Evolutionary conservation across 2,113 vertebrate genomes (phyloP), one percentile per base, ranked within the genome.

Genomic region (Arothron firmamentum): DNA sequence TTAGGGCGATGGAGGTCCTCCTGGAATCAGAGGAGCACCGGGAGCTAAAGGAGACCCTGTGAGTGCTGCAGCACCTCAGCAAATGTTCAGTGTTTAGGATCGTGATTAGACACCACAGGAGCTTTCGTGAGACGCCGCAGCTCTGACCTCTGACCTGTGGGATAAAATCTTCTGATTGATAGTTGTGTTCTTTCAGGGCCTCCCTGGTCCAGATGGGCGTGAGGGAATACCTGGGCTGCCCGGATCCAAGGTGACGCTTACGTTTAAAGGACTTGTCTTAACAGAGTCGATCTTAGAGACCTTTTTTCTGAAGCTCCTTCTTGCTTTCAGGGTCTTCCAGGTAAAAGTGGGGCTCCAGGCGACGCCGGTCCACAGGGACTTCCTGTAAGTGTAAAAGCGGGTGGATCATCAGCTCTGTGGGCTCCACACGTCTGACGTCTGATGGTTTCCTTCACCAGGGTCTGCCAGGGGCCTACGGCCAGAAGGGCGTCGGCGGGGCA

Each of bases 161-260:
- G 43, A 1, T 15, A 45, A 13, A 48, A 48, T 48, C 11, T 51
- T 21, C 23, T 1, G 11, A 11, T 7, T 34, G 21, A 31, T 5
- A 3, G 48, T 3, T 49, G 1, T 1, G 48, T 10, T 60, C 6
- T 31, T 4, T 51, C 6, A 99, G 97, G 96, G 97, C n/a, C 90
- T 98, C 69, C 83, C 92, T 18, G 96, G 93, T 72, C 90, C 96
- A 0, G 93, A 97, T 63, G 95, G 90, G 18, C 92, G 92, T 34
- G 96, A 97, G 23, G 97, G 96, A 56, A 98, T 98, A 20, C 96
- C 96, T 59, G 96, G 95, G 52, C 92, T 99, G 75, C 97, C 96
- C 0, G 95, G 88, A 47, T 74, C 90, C 69, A 96, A 94, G 92
- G 97, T 98, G 90, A 48, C 52, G 1, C 17, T 10, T 3, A 1